A percentile compares a stretch with the other conserved stretches of the same genome.
Evolutionary conservation across 2,113 vertebrate genomes (phyloP).

Genomic region (Bufo bufo): DNA sequence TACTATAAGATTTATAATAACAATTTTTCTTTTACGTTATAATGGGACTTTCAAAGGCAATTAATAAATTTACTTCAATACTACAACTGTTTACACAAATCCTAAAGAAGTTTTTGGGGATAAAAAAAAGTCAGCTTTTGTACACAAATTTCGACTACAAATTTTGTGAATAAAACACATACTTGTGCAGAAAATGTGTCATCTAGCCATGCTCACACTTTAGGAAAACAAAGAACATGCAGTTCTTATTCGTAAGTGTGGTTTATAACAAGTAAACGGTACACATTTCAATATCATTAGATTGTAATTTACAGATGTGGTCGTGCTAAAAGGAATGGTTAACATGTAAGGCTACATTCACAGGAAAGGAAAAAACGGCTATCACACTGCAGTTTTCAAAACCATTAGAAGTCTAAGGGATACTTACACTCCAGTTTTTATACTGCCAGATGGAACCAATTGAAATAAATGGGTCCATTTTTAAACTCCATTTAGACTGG

Average conservation of each 20-base stretch:
- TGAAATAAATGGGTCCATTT: too few species aligned
- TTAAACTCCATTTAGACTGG: too few species aligned
- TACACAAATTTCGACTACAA: neutral
- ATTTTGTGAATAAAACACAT: conserved; percentile 15
- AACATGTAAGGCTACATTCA: too few species aligned
- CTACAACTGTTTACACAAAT: neutral
- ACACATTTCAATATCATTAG: neutral
- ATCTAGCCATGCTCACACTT: conserved; percentile 8
- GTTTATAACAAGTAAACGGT: neutral
- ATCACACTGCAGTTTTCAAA: too few species aligned
- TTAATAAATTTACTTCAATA: neutral
- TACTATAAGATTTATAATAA: neutral
- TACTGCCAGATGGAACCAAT: too few species aligned
- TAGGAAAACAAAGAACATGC: neutral
- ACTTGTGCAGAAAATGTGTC: neutral
- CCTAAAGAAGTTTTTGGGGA: neutral
- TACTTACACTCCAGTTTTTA: too few species aligned
- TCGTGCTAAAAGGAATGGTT: too few species aligned
- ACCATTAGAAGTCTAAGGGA: too few species aligned
- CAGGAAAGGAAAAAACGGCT: too few species aligned
- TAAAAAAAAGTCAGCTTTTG: neutral
- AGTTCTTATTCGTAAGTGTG: neutral
- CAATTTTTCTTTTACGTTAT: neutral
- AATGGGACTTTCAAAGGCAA: neutral
- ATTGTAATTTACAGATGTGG: neutral